Evolutionary conservation across 2,113 vertebrate genomes (phyloP).

Genomic region (Oreochromis spilurus): DNA sequence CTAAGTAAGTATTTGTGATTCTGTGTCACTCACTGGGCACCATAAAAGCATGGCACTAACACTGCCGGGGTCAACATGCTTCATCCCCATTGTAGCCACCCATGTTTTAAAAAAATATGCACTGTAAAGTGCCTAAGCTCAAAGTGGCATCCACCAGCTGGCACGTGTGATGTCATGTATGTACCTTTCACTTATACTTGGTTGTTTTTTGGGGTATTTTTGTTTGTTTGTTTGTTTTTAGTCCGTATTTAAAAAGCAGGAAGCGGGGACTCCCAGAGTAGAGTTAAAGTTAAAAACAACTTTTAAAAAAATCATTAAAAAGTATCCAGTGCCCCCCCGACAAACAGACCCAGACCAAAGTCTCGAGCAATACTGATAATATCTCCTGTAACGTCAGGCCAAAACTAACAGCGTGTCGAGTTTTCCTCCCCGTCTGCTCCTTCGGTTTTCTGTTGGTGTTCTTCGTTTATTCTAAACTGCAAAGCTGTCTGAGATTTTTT

Average conservation of each 20-base stretch:
- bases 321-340: neutral
- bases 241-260: neutral
- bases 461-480: neutral
- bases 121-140: constrained; percentile 45
- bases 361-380: constrained; percentile 49
- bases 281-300: neutral
- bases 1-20: neutral
- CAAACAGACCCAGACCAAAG: constrained; percentile 35
- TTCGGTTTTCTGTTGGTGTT: neutral
- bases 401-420: constrained; percentile 8
- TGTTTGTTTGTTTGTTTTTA: neutral
- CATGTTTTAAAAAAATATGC: constrained; percentile 18
- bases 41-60: constrained; percentile 32
- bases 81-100: constrained; percentile 42
- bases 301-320: neutral
- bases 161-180: constrained; percentile 54
- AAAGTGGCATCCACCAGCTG: constrained; percentile 56
- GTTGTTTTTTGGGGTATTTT: neutral
- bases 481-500: constrained; percentile 38
- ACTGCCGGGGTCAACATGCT: constrained; percentile 35
- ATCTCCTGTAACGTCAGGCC: constrained; percentile 22
- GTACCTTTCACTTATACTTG: constrained; percentile 15
- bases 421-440: neutral
- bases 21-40: constrained; percentile 36
- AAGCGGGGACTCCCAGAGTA: neutral